These are phyloP conservation scores for Chaetodon auriga DNA, from an alignment of 2,113 vertebrate genomes.

Conservation along the genomic window DNA sequence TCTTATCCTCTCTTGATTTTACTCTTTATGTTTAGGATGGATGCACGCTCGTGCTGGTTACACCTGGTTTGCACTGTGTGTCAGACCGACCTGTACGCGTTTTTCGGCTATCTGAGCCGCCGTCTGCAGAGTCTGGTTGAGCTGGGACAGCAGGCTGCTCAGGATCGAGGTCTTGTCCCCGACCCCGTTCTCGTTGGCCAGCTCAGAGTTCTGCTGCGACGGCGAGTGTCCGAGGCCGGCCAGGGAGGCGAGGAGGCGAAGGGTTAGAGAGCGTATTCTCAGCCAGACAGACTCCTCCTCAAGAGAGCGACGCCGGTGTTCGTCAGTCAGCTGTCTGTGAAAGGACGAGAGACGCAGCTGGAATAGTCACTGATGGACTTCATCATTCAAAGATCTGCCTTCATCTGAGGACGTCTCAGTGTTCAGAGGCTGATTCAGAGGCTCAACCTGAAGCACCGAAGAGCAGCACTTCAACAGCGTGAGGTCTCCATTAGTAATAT, in stretches of 20 bases:
- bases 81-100: constrained; percentile 84
- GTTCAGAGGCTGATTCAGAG: too few relatives aligned
- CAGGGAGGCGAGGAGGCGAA: constrained; percentile 90
- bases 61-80: neutral
- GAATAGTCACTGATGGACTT: neutral
- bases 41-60: too few relatives aligned
- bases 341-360: neutral
- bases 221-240: constrained; percentile 84
- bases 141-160: constrained; percentile 88
- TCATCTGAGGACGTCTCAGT: too few relatives aligned
- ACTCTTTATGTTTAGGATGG: too few relatives aligned
- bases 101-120: constrained; percentile 88
- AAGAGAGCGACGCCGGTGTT: constrained; percentile 89
- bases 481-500: too few relatives aligned
- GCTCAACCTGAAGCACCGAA: too few relatives aligned
- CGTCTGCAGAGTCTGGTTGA: constrained; percentile 87
- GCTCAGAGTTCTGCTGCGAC: constrained; percentile 90
- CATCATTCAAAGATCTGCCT: too few relatives aligned
- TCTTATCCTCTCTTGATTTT: too few relatives aligned
- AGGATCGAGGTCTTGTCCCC: constrained; percentile 86
- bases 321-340: constrained; percentile 90
- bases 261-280: constrained; percentile 91
- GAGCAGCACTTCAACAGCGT: too few relatives aligned
- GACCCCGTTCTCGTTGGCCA: constrained; percentile 91
- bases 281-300: constrained; percentile 95